A percentile compares a stretch with the other conserved stretches of the same genome.
Conservation (phyloP, 37 sponge, comb jelly and placozoan species). For the Geodia barretti region DNA sequence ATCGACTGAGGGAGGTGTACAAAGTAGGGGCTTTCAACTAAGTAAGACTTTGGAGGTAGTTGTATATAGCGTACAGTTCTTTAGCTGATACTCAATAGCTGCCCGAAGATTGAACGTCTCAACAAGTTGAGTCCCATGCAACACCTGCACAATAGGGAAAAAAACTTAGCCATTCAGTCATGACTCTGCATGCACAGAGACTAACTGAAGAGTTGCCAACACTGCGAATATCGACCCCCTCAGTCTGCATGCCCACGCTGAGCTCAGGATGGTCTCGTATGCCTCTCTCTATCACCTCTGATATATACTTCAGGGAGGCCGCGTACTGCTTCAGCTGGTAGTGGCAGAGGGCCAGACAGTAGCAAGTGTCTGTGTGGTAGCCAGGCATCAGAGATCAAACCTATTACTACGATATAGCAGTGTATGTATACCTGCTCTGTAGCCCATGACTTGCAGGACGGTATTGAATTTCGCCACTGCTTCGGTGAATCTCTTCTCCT, state of each 20-base stretch:
- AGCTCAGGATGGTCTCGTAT: conserved; percentile 92
- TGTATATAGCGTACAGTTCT: conserved; percentile 79
- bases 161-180: not conserved
- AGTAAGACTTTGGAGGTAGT: not conserved
- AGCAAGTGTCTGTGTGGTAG: conserved; percentile 42
- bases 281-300: conserved; percentile 94
- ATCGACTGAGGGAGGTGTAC: conserved; percentile 46
- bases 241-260: conserved; percentile 94
- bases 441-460: conserved; percentile 84
- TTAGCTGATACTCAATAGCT: conserved; percentile 97
- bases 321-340: conserved; percentile 92
- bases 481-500: conserved; percentile 90
- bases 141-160: conserved; percentile 54
- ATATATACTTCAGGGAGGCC: conserved; percentile 88
- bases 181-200: not conserved
- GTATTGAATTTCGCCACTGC: conserved; percentile 80
- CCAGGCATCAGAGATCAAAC: conserved; percentile 2
- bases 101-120: conserved; percentile 98
- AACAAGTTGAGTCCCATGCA: conserved; percentile 95
- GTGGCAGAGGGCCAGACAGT: conserved; percentile 93
- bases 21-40: not conserved
- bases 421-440: conserved; percentile 55
- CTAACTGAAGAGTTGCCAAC: conserved; percentile 92
- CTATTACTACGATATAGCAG: not conserved
- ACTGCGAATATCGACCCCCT: conserved; percentile 93